Conservation (phyloP, 2,888 invertebrate genomes). For the Physocephala rufipes region DNA sequence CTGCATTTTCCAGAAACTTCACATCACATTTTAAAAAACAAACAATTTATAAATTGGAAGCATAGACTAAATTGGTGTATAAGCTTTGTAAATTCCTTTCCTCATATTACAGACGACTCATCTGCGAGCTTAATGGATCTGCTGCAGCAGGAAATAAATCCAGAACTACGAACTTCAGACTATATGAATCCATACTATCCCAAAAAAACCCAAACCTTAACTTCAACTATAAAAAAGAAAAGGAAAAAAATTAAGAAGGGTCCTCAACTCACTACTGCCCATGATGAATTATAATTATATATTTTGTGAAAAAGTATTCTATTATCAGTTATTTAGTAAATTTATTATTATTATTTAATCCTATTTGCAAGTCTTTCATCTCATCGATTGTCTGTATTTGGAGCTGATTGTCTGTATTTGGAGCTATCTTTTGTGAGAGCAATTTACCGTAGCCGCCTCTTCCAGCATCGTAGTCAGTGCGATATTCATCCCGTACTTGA, state of each 20-base stretch:
- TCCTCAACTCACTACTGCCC: conserved; percentile 38
- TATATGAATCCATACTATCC: conserved; percentile 44
- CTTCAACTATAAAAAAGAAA: conserved; percentile 17
- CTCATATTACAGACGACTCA: conserved; percentile 45
- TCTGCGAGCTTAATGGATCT: conserved; percentile 45
- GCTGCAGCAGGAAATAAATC: conserved; percentile 48
- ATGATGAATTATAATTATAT: conserved; percentile 38
- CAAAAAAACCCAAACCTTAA: conserved; percentile 5
- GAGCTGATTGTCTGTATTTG: conserved; percentile 68
- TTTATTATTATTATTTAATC: conserved; percentile 14
- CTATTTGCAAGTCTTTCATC: not conserved
- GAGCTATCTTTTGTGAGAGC: conserved; percentile 82
- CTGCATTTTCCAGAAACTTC: conserved; percentile 51
- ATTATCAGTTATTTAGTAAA: conserved; percentile 6
- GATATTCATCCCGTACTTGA: conserved; percentile 98
- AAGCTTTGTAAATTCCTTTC: conserved; percentile 44
- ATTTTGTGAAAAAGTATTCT: conserved; percentile 26
- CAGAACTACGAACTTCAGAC: conserved; percentile 40
- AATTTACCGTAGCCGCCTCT: conserved; percentile 98
- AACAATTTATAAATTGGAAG: conserved; percentile 42
- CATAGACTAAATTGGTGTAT: conserved; percentile 47
- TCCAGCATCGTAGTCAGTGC: conserved; percentile 96
- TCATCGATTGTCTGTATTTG: conserved; percentile 64
- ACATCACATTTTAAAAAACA: conserved; percentile 41
- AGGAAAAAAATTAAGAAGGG: conserved; percentile 42